Conservation (phyloP, 2,113 vertebrate species). For the Isichthys henryi region DNA sequence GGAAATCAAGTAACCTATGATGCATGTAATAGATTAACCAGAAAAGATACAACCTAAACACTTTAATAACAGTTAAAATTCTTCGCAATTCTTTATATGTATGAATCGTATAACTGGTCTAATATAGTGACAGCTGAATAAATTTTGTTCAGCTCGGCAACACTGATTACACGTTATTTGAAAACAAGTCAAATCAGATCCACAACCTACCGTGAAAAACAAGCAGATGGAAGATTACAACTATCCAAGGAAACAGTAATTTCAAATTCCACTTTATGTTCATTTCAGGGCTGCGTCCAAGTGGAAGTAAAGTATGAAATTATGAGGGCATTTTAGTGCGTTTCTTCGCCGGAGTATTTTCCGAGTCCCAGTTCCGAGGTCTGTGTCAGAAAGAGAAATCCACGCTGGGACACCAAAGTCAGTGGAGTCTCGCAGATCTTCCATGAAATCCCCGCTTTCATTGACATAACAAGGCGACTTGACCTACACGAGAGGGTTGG, state of each 20-base stretch:
- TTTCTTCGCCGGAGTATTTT: conserved; percentile 2
- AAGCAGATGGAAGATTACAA: conserved; percentile 74
- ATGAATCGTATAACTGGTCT: not conserved
- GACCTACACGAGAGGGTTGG: conserved; percentile 42
- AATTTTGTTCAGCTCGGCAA: not conserved
- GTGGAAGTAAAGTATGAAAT: conserved; percentile 53
- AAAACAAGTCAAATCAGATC: not conserved
- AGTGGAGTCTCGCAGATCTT: conserved; percentile 7
- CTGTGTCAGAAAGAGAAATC: not conserved
- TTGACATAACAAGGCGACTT: conserved; percentile 61
- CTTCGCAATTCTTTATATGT: not conserved
- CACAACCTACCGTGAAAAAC: conserved; percentile 77
- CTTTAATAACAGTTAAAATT: not conserved
- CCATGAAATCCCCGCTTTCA: conserved; percentile 44
- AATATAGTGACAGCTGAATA: not conserved
- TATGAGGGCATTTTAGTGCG: conserved; percentile 73
- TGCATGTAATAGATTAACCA: not conserved
- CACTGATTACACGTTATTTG: not conserved
- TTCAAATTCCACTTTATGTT: conserved; percentile 77
- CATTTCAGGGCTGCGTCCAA: conserved; percentile 80
- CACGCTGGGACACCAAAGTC: not conserved
- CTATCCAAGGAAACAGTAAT: conserved; percentile 79
- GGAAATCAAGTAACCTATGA: not conserved
- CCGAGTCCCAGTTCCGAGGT: not conserved
- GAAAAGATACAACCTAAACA: not conserved